Evolutionary conservation across 92 coral and sea anemone genomes (phyloP).

Genomic region (Virgularia gustaviana): DNA sequence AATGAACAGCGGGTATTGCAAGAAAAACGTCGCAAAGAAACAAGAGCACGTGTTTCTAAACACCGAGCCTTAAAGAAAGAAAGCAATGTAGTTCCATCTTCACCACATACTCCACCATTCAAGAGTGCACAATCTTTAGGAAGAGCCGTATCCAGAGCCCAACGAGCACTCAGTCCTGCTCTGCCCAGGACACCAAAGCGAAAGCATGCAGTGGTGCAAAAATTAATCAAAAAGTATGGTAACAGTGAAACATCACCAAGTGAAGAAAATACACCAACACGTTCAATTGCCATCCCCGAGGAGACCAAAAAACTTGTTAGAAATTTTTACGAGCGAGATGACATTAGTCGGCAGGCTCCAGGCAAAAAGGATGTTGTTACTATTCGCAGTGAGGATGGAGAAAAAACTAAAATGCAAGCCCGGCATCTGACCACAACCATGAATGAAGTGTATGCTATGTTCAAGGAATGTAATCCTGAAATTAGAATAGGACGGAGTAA

Average conservation of each 20-base stretch:
- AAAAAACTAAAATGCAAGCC: background rate
- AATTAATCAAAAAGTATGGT: background rate
- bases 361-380: conserved; percentile 4
- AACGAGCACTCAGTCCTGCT: background rate
- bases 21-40: too few species aligned
- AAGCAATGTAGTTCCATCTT: background rate
- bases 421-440: too few species aligned
- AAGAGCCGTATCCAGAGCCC: background rate
- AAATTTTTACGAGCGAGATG: background rate
- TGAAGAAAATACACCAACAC: too few species aligned
- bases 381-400: background rate
- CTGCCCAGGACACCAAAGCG: background rate
- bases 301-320: too few species aligned
- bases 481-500: conserved; percentile 30
- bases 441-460: conserved; percentile 5
- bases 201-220: background rate
- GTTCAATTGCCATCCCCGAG: too few species aligned
- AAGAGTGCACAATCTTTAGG: conserved; percentile 14
- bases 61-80: background rate
- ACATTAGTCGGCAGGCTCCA: conserved; percentile 4
- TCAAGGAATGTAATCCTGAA: background rate
- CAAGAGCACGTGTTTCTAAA: conserved; percentile 1
- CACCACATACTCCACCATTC: background rate
- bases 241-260: background rate
- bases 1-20: background rate